Percentiles rank a stretch among this genome's conserved stretches.
These are phyloP conservation scores for Pogonocherus hispidulus DNA, from an alignment of 2,888 invertebrate genomes.

Conservation along the genomic window DNA sequence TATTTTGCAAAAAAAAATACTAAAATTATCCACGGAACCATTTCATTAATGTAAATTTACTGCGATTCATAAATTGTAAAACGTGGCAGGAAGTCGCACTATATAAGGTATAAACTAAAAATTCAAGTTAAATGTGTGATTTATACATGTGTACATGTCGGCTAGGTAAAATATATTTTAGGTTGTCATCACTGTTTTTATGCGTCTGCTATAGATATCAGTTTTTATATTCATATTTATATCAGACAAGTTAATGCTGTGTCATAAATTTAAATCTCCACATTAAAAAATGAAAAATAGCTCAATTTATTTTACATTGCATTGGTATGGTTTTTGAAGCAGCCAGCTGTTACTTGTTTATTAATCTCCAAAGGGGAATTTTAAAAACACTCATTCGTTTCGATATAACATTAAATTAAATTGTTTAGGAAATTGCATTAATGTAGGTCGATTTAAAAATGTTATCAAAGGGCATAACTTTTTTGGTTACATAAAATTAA, in stretches of 20 bases:
- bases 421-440: neutral
- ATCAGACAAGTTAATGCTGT: conserved; percentile 21
- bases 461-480: too few relatives aligned
- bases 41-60: conserved; percentile 1
- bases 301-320: neutral
- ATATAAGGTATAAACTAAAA: conserved; percentile 24
- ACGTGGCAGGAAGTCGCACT: conserved; percentile 6
- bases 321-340: neutral
- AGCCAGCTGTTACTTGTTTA: neutral
- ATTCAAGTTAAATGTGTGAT: conserved; percentile 29
- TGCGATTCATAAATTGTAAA: conserved; percentile 3
- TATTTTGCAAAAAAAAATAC: neutral
- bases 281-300: conserved; percentile 19
- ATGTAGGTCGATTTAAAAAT: neutral
- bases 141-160: conserved; percentile 18
- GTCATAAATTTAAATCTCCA: conserved; percentile 24
- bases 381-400: neutral
- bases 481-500: too few relatives aligned
- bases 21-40: neutral
- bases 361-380: neutral
- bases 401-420: neutral
- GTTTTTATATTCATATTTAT: conserved; percentile 25
- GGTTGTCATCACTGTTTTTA: conserved; percentile 28
- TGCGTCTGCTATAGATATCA: conserved; percentile 28
- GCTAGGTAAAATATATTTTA: conserved; percentile 30